Evolutionary conservation across 2,888 invertebrate species (phyloP).

Genomic region (Heteromyza rotundicornis): DNA sequence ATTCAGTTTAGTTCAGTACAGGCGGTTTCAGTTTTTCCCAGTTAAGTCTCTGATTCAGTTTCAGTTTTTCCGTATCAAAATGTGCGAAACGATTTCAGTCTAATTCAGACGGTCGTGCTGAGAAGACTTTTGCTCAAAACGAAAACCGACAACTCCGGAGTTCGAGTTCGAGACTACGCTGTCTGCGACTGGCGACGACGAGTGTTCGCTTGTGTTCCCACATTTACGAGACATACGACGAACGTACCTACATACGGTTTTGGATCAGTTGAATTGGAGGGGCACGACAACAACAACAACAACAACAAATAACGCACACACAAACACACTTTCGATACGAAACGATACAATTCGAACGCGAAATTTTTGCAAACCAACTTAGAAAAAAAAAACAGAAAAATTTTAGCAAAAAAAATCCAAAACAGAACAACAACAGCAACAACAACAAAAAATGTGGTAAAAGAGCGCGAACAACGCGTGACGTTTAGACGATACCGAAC

Average conservation of each 20-base stretch:
- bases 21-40: constrained; percentile 25
- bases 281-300: constrained; percentile 19
- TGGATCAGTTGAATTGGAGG: too few species aligned
- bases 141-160: neutral
- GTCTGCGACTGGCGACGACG: constrained; percentile 5
- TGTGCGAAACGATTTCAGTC: constrained; percentile 63
- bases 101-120: constrained; percentile 63
- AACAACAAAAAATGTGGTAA: too few species aligned
- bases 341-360: too few species aligned
- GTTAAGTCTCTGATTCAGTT: constrained; percentile 50
- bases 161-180: neutral
- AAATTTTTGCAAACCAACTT: too few species aligned
- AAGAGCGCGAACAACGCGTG: too few species aligned
- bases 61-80: constrained; percentile 62
- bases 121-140: constrained; percentile 57
- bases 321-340: constrained; percentile 2
- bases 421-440: too few species aligned
- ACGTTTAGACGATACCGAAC: too few species aligned
- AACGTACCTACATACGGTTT: constrained; percentile 21
- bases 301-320: constrained; percentile 19
- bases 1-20: too few species aligned
- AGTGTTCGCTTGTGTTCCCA: neutral
- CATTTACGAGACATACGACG: constrained; percentile 15
- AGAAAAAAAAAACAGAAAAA: too few species aligned
- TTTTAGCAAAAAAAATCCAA: too few species aligned